phyloP scores from a whole-genome alignment of 2,113 vertebrate species.

The Ophthalmolycus amberensis region DNA sequence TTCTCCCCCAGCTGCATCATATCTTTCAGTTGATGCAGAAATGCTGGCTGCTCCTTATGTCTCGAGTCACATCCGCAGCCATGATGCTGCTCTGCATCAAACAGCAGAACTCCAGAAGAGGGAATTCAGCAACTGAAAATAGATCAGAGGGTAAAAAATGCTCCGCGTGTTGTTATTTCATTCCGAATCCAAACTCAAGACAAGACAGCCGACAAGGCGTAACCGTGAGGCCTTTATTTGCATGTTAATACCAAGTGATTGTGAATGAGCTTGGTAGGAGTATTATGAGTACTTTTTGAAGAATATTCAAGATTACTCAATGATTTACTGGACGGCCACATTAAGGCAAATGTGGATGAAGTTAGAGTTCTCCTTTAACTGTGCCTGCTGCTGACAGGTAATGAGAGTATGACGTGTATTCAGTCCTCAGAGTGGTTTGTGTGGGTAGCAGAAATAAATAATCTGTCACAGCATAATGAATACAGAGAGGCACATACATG shows the following conservation, averaged over 20 bases:
- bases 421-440: slow-evolving; percentile 21
- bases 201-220: slow-evolving; percentile 31
- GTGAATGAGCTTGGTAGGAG: not conserved
- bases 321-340: not conserved
- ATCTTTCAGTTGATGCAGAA: not conserved
- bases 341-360: not conserved
- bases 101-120: slow-evolving; percentile 41
- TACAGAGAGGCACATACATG: slow-evolving; percentile 18
- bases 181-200: slow-evolving; percentile 44
- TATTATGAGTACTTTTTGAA: slow-evolving; percentile 9
- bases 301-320: not conserved
- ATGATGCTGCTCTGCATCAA: slow-evolving; percentile 49
- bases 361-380: slow-evolving; percentile 28
- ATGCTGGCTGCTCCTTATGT: slow-evolving; percentile 20
- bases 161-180: slow-evolving; percentile 5
- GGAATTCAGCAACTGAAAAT: slow-evolving; percentile 58
- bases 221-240: slow-evolving; percentile 35
- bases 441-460: slow-evolving; percentile 22
- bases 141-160: slow-evolving; percentile 44
- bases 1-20: slow-evolving; percentile 11
- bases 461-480: slow-evolving; percentile 3
- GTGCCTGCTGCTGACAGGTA: slow-evolving; percentile 46
- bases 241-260: slow-evolving; percentile 21
- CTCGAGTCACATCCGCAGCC: slow-evolving; percentile 49
- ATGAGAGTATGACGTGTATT: slow-evolving; percentile 46